Percentiles rank a stretch among this genome's conserved stretches.
phyloP scores from a whole-genome alignment of 2,113 vertebrate genomes.

The Podocnemis expansa region DNA sequence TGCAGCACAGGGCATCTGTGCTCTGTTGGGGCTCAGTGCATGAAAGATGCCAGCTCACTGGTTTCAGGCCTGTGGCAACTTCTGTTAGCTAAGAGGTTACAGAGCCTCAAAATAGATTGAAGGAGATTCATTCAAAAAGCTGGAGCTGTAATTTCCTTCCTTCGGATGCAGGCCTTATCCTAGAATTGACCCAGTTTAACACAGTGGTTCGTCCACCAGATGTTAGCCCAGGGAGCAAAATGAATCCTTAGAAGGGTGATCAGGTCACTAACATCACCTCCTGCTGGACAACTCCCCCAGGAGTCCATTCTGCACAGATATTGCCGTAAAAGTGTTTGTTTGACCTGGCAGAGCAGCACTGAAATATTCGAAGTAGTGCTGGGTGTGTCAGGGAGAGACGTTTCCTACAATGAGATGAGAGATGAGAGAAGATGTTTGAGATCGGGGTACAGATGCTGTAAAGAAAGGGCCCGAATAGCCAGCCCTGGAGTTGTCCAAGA shows the following conservation, averaged over 20 bases:
- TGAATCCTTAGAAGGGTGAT: neutral
- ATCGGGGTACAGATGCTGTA: neutral
- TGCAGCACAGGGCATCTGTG: neutral
- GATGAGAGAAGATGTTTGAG: neutral
- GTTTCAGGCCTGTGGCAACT: neutral
- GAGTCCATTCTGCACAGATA: neutral
- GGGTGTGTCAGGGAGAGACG: neutral
- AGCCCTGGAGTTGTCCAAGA: neutral
- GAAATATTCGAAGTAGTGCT: neutral
- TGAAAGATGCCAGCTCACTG: neutral
- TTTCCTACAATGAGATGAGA: neutral
- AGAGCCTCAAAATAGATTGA: neutral
- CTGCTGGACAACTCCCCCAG: accelerated
- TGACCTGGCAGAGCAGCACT: neutral
- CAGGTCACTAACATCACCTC: neutral
- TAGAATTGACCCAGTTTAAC: accelerated
- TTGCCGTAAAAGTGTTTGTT: neutral
- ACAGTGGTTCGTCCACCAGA: accelerated
- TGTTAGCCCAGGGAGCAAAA: accelerated
- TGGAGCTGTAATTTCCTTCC: neutral
- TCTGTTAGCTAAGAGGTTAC: neutral
- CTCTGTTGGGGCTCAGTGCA: neutral
- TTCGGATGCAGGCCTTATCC: neutral
- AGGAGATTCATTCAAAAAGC: neutral
- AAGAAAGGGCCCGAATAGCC: neutral